These are phyloP conservation scores for Conistra vaccinii DNA, from an alignment of 2,888 invertebrate genomes.

Conservation along the genomic window DNA sequence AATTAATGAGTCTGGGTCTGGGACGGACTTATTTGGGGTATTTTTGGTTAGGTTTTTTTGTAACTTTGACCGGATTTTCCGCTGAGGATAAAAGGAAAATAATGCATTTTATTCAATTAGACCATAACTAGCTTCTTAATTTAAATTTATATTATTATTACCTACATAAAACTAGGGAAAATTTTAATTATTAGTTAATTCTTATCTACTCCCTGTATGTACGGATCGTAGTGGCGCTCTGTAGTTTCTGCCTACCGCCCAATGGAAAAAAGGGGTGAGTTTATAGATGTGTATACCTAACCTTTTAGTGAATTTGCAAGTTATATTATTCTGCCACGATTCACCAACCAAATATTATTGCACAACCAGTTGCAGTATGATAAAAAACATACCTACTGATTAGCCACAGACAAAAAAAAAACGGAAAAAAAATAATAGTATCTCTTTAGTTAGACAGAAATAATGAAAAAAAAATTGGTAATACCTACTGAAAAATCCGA, in stretches of 20 bases:
- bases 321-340: neutral
- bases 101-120: neutral
- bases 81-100: neutral
- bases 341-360: neutral
- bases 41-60: neutral
- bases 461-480: neutral
- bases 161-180: neutral
- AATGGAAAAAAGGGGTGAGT: neutral
- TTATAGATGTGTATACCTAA: neutral
- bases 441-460: neutral
- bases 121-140: neutral
- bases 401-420: neutral
- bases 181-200: neutral
- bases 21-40: neutral
- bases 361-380: neutral
- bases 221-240: neutral
- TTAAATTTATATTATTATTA: neutral
- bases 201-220: neutral
- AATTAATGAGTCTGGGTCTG: conserved; percentile 13
- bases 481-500: neutral
- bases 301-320: neutral
- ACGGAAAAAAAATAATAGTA: neutral
- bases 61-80: neutral
- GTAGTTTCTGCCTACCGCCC: neutral
- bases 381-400: neutral